Percentiles rank a stretch among this genome's conserved stretches.
These are phyloP conservation scores for Plumapathes pennacea DNA, from an alignment of 92 coral and sea anemone species.

Conservation along the genomic window DNA sequence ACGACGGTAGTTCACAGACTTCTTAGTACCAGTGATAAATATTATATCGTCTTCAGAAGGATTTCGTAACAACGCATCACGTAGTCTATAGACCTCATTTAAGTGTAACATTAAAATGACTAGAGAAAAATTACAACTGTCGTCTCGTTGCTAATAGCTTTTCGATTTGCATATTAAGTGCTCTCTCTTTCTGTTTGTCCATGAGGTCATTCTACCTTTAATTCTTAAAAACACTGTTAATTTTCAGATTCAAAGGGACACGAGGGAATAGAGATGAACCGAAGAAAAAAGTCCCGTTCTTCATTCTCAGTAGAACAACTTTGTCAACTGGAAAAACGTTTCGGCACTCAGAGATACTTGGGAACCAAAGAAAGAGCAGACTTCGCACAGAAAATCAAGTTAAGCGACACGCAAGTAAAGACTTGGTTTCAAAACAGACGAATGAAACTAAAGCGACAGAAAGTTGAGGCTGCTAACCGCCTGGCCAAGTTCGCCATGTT, in stretches of 20 bases:
- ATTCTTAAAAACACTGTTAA: too few relatives aligned
- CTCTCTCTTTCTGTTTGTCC: too few relatives aligned
- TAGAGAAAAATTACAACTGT: too few relatives aligned
- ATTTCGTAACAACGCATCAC: too few relatives aligned
- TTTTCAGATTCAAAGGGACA: slow-evolving; percentile 28
- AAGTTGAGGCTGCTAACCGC: slow-evolving; percentile 26
- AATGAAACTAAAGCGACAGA: slow-evolving; percentile 55
- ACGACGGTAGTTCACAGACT: too few relatives aligned
- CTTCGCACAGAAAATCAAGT: slow-evolving; percentile 25
- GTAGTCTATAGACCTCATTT: too few relatives aligned
- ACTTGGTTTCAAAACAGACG: slow-evolving; percentile 67
- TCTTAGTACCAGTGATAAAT: too few relatives aligned
- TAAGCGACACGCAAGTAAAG: slow-evolving; percentile 56
- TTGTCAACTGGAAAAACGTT: slow-evolving; percentile 43
- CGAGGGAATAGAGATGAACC: slow-evolving; percentile 16
- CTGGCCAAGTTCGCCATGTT: slow-evolving; percentile 26
- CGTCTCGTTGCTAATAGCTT: too few relatives aligned
- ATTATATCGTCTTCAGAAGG: too few relatives aligned
- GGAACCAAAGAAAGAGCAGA: slow-evolving; percentile 54
- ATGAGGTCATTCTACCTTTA: too few relatives aligned
- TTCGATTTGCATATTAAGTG: too few relatives aligned
- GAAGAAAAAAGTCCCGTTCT: slow-evolving; percentile 43
- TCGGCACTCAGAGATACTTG: slow-evolving; percentile 44
- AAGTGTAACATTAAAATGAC: too few relatives aligned
- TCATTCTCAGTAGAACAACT: slow-evolving; percentile 54